These are phyloP conservation scores for Limnephilus marmoratus DNA, from an alignment of 2,888 invertebrate genomes.

Conservation along the genomic window DNA sequence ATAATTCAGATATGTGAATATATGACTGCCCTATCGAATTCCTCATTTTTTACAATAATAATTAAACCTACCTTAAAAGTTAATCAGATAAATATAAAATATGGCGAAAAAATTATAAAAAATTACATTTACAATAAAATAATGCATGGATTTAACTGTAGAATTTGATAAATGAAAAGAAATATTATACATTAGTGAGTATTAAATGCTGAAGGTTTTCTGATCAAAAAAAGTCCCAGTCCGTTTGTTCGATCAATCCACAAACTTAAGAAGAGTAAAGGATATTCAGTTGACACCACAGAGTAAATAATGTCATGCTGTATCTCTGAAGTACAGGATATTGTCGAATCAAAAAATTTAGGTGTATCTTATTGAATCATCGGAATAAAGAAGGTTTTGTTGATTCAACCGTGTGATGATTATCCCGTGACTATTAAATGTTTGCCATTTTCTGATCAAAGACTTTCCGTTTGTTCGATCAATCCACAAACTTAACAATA, in stretches of 20 bases:
- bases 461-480: too few species aligned
- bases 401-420: too few species aligned
- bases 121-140: not conserved
- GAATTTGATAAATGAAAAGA: not conserved
- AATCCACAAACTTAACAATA: too few species aligned
- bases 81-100: not conserved
- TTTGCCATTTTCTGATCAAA: too few species aligned
- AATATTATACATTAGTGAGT: too few species aligned
- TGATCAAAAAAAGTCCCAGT: too few species aligned
- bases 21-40: constrained; percentile 2
- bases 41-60: not conserved
- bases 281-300: not conserved
- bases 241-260: not conserved
- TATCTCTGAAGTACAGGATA: too few species aligned
- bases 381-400: too few species aligned
- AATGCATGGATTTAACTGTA: not conserved
- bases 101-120: not conserved
- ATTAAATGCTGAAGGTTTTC: too few species aligned
- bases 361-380: too few species aligned
- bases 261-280: not conserved
- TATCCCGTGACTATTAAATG: too few species aligned
- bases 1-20: constrained; percentile 2
- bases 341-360: too few species aligned
- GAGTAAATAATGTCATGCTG: not conserved
- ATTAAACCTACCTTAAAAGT: not conserved